Evolutionary conservation across 2,113 vertebrate species (phyloP), one percentile per base, ranked within the genome.

Genomic region (Tachysurus fulvidraco): DNA sequence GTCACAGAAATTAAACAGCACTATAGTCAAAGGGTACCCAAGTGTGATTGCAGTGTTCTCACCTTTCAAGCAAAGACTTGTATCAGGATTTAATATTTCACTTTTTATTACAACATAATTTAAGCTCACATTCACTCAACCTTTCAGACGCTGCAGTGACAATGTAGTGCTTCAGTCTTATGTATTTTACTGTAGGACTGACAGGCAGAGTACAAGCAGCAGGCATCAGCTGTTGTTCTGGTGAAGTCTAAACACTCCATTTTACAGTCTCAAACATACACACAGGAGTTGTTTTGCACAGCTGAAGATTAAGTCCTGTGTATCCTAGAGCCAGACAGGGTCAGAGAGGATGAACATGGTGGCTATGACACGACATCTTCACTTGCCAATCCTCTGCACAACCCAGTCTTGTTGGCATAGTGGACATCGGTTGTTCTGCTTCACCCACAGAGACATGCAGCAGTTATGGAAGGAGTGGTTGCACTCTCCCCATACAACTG

Each of bases 391-490:
- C 95, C 98, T 97, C 89, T 99, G 98, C 83, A 99, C 98, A 86
- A 99, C 98, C 98, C 98, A 99, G 95, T 99, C 98, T 93, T 99
- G 98, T 92, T 99, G 98, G 95, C 98, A 99, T 67, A 99, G 95
- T 2, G 98, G 98, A 83, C 98, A 99, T 88, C 98, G 97, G 81
- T 99, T 99, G 96, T 99, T 99, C 95, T 99, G 98, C 92, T 99
- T 99, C 93, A 99, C 98, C 98, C 98, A 99, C 79, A 99, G 94
- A 79, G 98, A 99, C 98, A 99, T 99, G 95, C 98, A 99, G 96
- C 98, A 99, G 83, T 99, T 99, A 91, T 99, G 98, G 94, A 99
- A 99, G 90, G 98, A 99, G 93, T 99, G 98, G 92, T 99, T 99
- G 93, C 98, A 99, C 87, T 99, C 98, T 92, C 98, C 98, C 98